These are phyloP conservation scores for Sinosuthora webbiana DNA, from an alignment of 2,113 vertebrate species.

Conservation along the genomic window DNA sequence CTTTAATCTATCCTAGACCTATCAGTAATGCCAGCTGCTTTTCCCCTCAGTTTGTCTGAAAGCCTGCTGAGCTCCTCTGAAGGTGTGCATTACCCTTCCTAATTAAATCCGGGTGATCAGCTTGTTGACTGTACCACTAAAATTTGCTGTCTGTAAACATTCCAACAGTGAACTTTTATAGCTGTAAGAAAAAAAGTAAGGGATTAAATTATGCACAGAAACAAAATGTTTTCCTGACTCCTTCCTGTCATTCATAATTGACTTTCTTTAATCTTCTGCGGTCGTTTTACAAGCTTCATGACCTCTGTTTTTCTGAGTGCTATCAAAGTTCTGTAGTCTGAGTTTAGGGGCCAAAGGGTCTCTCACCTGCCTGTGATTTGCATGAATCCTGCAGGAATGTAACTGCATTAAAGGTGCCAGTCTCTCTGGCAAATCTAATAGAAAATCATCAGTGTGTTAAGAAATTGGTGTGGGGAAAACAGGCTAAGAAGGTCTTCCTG, in stretches of 20 bases:
- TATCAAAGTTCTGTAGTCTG: fast-evolving
- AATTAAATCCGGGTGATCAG: not conserved
- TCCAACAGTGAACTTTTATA: not conserved
- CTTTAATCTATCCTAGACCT: not conserved
- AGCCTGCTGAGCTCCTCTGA: not conserved
- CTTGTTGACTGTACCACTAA: not conserved
- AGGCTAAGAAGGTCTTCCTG: not conserved
- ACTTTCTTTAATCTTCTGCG: not conserved
- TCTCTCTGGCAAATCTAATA: not conserved
- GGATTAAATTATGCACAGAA: not conserved
- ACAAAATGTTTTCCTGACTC: not conserved
- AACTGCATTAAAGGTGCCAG: not conserved
- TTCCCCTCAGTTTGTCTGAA: not conserved
- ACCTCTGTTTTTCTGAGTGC: not conserved
- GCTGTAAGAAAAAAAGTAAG: not conserved
- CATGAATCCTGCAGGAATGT: not conserved
- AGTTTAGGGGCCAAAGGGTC: not conserved
- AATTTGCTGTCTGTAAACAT: not conserved
- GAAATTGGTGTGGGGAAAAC: not conserved
- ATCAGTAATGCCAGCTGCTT: not conserved
- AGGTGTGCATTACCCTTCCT: not conserved
- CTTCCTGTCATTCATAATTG: not conserved
- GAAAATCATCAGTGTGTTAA: not conserved
- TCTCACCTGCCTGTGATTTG: not conserved
- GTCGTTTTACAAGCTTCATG: not conserved